Conservation (phyloP, 2,113 vertebrate species). For the Callipepla californica region DNA sequence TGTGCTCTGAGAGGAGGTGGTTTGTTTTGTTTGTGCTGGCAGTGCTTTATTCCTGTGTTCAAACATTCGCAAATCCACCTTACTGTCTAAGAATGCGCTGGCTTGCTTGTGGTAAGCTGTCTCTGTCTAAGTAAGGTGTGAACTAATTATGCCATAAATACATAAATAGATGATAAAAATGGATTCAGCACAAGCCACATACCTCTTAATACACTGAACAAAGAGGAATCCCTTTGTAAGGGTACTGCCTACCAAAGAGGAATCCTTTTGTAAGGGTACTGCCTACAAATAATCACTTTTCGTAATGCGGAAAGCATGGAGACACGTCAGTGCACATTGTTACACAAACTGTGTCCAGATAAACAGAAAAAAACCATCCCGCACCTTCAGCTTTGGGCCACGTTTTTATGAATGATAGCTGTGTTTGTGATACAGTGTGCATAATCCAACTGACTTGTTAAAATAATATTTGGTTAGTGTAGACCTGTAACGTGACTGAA, state of each 20-base stretch:
- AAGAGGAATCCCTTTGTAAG: neutral
- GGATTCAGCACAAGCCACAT: neutral
- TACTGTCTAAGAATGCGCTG: neutral
- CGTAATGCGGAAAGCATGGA: neutral
- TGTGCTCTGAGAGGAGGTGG: rapidly evolving
- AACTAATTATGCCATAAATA: neutral
- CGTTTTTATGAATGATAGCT: neutral
- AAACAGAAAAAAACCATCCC: neutral
- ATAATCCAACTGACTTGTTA: neutral
- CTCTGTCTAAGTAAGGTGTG: neutral
- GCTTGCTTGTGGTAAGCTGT: neutral
- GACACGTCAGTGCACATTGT: neutral
- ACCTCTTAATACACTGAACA: neutral
- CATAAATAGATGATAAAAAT: neutral
- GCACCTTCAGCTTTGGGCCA: neutral
- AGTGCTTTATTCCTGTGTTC: neutral
- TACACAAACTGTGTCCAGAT: neutral
- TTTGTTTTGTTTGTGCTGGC: neutral
- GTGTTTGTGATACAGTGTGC: neutral
- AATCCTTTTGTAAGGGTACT: neutral
- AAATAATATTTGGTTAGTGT: rapidly evolving
- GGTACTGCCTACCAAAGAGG: neutral
- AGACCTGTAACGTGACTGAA: neutral
- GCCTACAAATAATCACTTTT: neutral
- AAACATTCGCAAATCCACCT: neutral